Evolutionary conservation across 2,888 invertebrate genomes (phyloP).

Genomic region (Heliconius aoede): DNA sequence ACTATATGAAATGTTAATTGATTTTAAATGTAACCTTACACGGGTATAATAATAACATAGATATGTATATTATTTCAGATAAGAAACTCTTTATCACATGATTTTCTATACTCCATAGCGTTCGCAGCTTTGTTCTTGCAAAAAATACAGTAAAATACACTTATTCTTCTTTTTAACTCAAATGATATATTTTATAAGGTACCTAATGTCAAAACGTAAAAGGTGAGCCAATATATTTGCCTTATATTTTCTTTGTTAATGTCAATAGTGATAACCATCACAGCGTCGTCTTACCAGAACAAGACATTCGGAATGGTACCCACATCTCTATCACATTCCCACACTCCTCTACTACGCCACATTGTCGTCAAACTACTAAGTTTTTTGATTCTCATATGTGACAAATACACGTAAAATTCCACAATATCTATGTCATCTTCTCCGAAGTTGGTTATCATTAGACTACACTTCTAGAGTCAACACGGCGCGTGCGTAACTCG

Average conservation of each 20-base stretch:
- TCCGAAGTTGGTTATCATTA: constrained; percentile 49
- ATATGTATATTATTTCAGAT: background rate
- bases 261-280: too few species aligned
- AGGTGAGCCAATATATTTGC: too few species aligned
- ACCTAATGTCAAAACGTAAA: background rate
- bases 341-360: too few species aligned
- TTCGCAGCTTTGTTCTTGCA: background rate
- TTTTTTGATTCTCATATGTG: constrained; percentile 5
- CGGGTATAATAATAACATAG: background rate
- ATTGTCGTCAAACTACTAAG: too few species aligned
- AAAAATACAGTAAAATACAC: background rate
- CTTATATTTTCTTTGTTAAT: too few species aligned
- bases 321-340: too few species aligned
- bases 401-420: constrained; percentile 40
- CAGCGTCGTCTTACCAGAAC: too few species aligned
- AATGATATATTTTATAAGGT: background rate
- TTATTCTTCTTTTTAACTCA: background rate
- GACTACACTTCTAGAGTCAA: constrained; percentile 58
- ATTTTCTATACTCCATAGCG: background rate
- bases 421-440: constrained; percentile 43
- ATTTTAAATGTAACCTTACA: background rate
- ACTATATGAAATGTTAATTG: too few species aligned
- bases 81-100: background rate
- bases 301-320: too few species aligned
- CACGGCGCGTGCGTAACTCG: constrained; percentile 46